These are phyloP conservation scores for Trichonephila clavata DNA, from an alignment of 1,140 invertebrate genomes.

Conservation along the genomic window DNA sequence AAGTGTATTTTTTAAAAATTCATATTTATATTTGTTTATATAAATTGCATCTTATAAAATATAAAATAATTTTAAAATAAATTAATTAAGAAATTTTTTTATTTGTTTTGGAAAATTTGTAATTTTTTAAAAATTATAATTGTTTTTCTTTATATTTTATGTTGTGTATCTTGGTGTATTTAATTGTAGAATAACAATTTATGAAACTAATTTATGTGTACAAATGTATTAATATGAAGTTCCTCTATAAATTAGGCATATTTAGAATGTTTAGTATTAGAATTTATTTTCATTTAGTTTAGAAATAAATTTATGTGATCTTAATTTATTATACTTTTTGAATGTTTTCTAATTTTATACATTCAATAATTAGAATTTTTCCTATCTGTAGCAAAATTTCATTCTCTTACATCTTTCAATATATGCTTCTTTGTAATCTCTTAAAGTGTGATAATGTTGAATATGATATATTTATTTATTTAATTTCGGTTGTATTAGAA, in stretches of 20 bases:
- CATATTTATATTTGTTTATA: not conserved
- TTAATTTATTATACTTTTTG: constrained; percentile 32
- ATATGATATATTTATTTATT: no score
- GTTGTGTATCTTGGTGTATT: not conserved
- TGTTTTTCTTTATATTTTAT: not conserved
- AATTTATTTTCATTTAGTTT: constrained; percentile 25
- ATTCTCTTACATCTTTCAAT: not conserved
- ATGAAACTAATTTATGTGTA: constrained; percentile 48
- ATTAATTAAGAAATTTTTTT: not conserved
- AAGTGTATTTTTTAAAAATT: no score
- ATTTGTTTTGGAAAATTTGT: not conserved
- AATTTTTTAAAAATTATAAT: not conserved
- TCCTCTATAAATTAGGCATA: constrained; percentile 62
- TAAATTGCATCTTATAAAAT: not conserved
- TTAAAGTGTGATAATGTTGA: not conserved
- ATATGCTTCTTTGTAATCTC: not conserved
- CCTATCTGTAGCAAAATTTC: no score
- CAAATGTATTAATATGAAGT: constrained; percentile 64
- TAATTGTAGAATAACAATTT: constrained; percentile 27
- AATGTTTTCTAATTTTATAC: not conserved
- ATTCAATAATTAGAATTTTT: no score
- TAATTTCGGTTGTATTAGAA: not conserved
- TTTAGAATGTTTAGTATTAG: constrained; percentile 43
- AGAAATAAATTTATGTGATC: constrained; percentile 37
- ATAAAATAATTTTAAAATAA: not conserved